A percentile compares a stretch with the other conserved stretches of the same genome.
Evolutionary conservation across 1,140 invertebrate genomes (phyloP).

Genomic region (Penaeus japonicus): DNA sequence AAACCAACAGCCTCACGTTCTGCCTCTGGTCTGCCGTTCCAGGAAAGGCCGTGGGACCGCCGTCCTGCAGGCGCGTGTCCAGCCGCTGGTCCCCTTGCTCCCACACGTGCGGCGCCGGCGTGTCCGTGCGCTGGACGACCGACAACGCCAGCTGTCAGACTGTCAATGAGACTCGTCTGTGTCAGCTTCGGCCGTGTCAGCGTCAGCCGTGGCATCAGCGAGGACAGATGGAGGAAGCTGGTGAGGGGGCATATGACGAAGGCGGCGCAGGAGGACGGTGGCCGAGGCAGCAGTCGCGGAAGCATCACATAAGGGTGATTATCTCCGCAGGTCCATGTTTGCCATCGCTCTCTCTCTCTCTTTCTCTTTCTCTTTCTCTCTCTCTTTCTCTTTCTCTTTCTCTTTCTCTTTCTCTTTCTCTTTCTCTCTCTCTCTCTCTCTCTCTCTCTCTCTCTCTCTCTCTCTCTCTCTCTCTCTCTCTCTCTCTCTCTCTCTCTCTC

Average conservation of each 20-base stretch:
- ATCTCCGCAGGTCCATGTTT: background rate
- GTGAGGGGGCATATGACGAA: too few species aligned
- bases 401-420: background rate
- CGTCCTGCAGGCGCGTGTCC: background rate
- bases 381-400: background rate
- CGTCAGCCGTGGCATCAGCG: too few species aligned
- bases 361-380: constrained; percentile 18
- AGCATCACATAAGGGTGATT: background rate
- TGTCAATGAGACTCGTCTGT: constrained; percentile 28
- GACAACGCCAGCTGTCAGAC: constrained; percentile 1
- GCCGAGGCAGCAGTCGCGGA: background rate
- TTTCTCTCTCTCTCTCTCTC: constrained; percentile 7
- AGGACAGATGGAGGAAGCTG: too few species aligned
- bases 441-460: constrained; percentile 22
- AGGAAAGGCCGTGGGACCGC: constrained; percentile 1
- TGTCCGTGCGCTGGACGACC: constrained; percentile 28
- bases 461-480: background rate
- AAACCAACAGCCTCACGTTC: background rate
- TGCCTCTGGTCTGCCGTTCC: background rate
- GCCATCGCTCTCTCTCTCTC: background rate
- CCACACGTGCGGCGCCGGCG: background rate
- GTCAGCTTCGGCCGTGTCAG: constrained; percentile 31
- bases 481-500: too few species aligned
- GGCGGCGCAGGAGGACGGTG: background rate
- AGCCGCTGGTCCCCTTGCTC: constrained; percentile 4